Conservation (phyloP, 2,113 vertebrate species). For the Cinclus mexicanus region DNA sequence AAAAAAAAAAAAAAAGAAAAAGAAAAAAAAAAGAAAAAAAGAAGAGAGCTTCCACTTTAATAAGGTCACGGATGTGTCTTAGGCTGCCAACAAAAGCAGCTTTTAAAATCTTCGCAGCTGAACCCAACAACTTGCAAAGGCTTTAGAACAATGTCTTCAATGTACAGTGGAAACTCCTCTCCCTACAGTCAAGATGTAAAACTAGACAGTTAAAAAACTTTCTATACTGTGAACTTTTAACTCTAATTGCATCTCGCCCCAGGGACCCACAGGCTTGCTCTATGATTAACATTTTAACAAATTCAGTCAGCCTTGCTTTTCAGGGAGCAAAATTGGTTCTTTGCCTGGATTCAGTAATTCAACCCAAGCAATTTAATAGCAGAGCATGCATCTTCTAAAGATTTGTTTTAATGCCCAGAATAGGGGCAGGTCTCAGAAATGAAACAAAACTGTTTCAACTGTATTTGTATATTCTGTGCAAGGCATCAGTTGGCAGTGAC, state of each 20-base stretch:
- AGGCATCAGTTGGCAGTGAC: not conserved
- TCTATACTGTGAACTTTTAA: slow-evolving; percentile 37
- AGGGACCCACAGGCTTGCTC: not conserved
- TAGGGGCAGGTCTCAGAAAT: not conserved
- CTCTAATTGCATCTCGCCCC: slow-evolving; percentile 44
- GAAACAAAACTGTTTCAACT: not conserved
- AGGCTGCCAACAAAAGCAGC: slow-evolving; percentile 76
- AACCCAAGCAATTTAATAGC: not conserved
- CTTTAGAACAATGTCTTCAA: slow-evolving; percentile 61
- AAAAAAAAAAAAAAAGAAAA: slow-evolving; percentile 62
- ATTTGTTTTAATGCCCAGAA: not conserved
- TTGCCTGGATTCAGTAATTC: slow-evolving; percentile 29
- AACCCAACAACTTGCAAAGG: slow-evolving; percentile 68
- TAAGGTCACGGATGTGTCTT: slow-evolving; percentile 74
- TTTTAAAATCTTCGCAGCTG: slow-evolving; percentile 75
- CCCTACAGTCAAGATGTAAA: slow-evolving; percentile 51
- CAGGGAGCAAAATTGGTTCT: slow-evolving; percentile 6
- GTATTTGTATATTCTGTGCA: not conserved
- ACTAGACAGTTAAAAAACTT: slow-evolving; percentile 43
- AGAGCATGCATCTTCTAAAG: not conserved
- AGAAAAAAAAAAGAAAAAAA: not conserved
- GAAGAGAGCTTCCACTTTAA: slow-evolving; percentile 69
- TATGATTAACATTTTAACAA: slow-evolving; percentile 38
- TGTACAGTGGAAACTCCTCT: slow-evolving; percentile 52
- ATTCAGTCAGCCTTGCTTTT: slow-evolving; percentile 40